Conservation (phyloP, 2,797 vertebrate species). For the Gymnodraco acuticeps region DNA sequence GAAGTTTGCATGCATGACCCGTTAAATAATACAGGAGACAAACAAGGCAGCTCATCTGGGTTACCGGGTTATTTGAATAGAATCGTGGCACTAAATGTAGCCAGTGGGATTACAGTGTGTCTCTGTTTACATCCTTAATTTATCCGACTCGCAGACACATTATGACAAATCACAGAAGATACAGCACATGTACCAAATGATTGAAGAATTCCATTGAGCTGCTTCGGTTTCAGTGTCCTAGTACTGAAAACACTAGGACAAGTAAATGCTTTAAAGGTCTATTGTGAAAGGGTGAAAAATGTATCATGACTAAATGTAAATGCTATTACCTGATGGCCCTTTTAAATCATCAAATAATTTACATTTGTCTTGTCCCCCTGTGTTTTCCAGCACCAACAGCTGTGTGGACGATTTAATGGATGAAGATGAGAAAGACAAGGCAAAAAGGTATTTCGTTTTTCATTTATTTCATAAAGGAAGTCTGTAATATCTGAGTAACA, state of each 20-base stretch:
- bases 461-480: constrained; percentile 4
- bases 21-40: constrained; percentile 13
- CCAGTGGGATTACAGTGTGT: neutral
- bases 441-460: constrained; percentile 86
- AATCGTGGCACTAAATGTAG: neutral
- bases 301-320: neutral
- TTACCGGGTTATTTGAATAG: constrained; percentile 36
- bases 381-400: constrained; percentile 87
- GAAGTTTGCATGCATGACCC: constrained; percentile 30
- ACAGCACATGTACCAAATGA: neutral
- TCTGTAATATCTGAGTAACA: neutral
- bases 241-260: neutral
- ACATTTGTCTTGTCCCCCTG: constrained; percentile 27
- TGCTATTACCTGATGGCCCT: neutral
- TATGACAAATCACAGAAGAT: constrained; percentile 3
- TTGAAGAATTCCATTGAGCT: constrained; percentile 7
- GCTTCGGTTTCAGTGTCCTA: neutral
- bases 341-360: neutral
- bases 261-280: constrained; percentile 1
- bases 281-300: neutral
- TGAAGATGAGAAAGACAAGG: constrained; percentile 89
- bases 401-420: constrained; percentile 92
- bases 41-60: constrained; percentile 17
- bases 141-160: constrained; percentile 6
- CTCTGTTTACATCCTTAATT: neutral